Percentiles rank a stretch among this genome's conserved stretches.
phyloP scores from a whole-genome alignment of 2,113 vertebrate genomes.

The Tyto alba region DNA sequence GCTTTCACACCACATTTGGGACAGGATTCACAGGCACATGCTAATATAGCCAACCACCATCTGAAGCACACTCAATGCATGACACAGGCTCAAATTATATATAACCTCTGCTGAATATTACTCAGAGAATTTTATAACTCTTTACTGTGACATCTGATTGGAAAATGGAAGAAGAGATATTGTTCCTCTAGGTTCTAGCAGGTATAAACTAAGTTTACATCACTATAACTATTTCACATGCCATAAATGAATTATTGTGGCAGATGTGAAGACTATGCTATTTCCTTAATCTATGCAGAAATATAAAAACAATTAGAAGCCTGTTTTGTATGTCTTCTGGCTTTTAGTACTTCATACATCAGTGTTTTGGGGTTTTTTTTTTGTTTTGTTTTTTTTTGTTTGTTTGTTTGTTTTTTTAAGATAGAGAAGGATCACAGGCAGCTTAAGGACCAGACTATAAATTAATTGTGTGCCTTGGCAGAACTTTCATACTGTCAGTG shows the following conservation, averaged over 20 bases:
- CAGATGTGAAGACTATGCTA: not conserved
- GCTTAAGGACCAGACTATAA: not conserved
- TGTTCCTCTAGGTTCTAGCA: not conserved
- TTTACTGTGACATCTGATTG: not conserved
- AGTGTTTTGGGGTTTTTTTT: no score
- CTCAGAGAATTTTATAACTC: not conserved
- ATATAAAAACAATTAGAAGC: not conserved
- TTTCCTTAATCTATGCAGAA: not conserved
- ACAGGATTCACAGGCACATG: not conserved
- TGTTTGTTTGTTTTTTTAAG: not conserved
- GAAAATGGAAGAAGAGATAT: not conserved
- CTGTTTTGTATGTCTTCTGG: not conserved
- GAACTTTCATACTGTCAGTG: not conserved
- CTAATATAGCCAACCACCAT: not conserved
- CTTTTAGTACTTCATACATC: not conserved
- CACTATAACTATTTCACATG: not conserved
- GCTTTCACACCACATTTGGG: not conserved
- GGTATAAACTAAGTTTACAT: not conserved
- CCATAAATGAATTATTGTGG: not conserved
- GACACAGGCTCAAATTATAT: not conserved
- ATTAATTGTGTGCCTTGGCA: not conserved
- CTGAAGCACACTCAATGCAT: not conserved
- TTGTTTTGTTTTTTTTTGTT: no score
- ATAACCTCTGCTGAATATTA: not conserved
- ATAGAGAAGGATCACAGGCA: not conserved